Base-by-base conservation (phyloP, 2,797 vertebrate genomes). In the Rachycentron canadum region DNA sequence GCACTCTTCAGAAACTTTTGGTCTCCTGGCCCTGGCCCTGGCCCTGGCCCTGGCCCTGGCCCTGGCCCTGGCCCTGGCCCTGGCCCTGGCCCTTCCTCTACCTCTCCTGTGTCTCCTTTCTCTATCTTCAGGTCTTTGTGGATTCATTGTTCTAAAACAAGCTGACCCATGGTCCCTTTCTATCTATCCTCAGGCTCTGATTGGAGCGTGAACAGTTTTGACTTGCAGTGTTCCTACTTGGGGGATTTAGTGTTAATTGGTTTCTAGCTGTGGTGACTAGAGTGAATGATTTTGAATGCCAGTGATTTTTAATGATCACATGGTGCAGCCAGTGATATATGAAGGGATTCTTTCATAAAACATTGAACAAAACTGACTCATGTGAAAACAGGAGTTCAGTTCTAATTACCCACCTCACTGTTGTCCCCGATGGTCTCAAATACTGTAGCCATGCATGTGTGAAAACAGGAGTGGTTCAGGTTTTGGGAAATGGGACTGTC, bases 321-420 rank as follows among this genome's bases (percentile, higher is more conserved):
- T 45, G 38, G 38, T 61, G 23, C 41, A 53, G 45, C 17, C 45
- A 52, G 19, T 61, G 69, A 72, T 55, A 55, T 38, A 41, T 67
- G 36, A 67, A 21, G 50, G 17, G 36, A n/a, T 66, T 28, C 21
- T 68, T 68, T 47, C 19, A 41, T 17, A 55, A 38, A 53, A 47
- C 21, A 21, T 9, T 47, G 0, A 47, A 47, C 19, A 55, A 36
- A 55, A 40, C 49, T 41, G 50, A 53, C 19, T 47, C 45, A 47
- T 16, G 64, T 55, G 64, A 55, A 52, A 21, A 21, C 52, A 34
- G 25, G 11, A 2, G 52, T n/a, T n/a, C n/a, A n/a, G n/a, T n/a
- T n/a, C n/a, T n/a, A n/a, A n/a, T n/a, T n/a, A n/a, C n/a, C n/a
- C n/a, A n/a, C n/a, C n/a, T n/a, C n/a, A n/a, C n/a, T n/a, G n/a